These are phyloP conservation scores for Xiphophorus maculatus DNA, from an alignment of 2,113 vertebrate species.

Conservation along the genomic window DNA sequence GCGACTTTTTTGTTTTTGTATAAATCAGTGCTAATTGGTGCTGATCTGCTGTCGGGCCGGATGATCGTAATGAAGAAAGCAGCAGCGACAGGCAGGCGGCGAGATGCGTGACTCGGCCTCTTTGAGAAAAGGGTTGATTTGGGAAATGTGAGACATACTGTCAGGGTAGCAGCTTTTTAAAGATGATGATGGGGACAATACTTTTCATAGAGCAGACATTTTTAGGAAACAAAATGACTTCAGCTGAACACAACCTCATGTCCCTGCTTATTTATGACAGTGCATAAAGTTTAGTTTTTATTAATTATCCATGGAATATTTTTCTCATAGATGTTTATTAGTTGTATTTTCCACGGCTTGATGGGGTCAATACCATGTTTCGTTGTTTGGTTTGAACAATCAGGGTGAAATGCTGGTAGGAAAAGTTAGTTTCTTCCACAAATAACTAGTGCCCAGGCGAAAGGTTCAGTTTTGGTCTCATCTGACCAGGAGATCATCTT, in stretches of 20 bases:
- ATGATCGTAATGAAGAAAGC: slow-evolving; percentile 30
- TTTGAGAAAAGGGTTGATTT: slow-evolving; percentile 7
- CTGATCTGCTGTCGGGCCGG: slow-evolving; percentile 40
- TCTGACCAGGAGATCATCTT: too few species aligned
- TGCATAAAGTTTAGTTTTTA: too few species aligned
- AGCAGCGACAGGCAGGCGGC: slow-evolving; percentile 6
- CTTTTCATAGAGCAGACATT: neutral
- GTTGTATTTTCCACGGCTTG: too few species aligned
- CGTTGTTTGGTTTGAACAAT: too few species aligned
- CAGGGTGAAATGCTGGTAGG: neutral
- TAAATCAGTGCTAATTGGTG: slow-evolving; percentile 36
- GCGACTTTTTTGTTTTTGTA: slow-evolving; percentile 13
- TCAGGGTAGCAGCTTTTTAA: neutral
- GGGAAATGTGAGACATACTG: slow-evolving; percentile 21
- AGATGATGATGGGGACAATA: neutral
- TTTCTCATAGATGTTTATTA: too few species aligned
- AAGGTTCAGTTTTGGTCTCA: too few species aligned
- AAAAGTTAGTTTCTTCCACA: neutral
- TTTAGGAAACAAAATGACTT: neutral
- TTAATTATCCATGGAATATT: too few species aligned
- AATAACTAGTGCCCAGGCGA: too few species aligned
- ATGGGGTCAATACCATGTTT: too few species aligned
- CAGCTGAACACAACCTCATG: too few species aligned
- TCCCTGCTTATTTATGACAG: too few species aligned
- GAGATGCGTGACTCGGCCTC: slow-evolving; percentile 39